phyloP scores from a whole-genome alignment of 2,797 vertebrate species.

The Sebastes miniatus region DNA sequence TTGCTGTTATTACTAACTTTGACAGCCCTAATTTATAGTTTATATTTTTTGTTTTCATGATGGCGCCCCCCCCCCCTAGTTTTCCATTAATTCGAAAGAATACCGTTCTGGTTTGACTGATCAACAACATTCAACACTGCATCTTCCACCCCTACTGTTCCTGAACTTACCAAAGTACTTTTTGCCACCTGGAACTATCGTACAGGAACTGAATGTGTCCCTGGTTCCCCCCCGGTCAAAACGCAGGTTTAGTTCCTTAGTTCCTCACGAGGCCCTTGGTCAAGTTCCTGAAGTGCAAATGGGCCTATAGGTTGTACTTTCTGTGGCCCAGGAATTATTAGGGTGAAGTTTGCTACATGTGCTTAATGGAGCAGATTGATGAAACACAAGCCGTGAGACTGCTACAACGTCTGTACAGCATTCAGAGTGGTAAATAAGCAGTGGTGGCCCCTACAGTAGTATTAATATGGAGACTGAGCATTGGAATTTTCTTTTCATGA shows the following conservation, averaged over 20 bases:
- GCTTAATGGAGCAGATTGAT: not conserved
- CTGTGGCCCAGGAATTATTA: too few species aligned
- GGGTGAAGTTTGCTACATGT: not conserved
- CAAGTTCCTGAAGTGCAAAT: not conserved
- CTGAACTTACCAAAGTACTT: not conserved
- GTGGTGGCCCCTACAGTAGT: not conserved
- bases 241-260: not conserved
- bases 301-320: not conserved
- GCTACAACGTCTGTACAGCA: too few species aligned
- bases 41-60: not conserved
- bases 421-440: not conserved
- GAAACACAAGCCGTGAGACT: not conserved
- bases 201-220: not conserved
- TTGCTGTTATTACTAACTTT: fast-evolving
- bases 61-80: not conserved
- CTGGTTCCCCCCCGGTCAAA: not conserved
- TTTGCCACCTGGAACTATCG: not conserved
- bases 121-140: not conserved
- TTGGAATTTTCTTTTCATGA: too few species aligned
- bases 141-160: not conserved
- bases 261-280: not conserved
- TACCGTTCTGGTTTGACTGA: not conserved
- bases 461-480: not conserved
- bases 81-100: not conserved
- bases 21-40: not conserved